Percentiles rank a stretch among this genome's conserved stretches.
Conservation (phyloP, 2,888 invertebrate species). For the Tetragonisca angustula region DNA sequence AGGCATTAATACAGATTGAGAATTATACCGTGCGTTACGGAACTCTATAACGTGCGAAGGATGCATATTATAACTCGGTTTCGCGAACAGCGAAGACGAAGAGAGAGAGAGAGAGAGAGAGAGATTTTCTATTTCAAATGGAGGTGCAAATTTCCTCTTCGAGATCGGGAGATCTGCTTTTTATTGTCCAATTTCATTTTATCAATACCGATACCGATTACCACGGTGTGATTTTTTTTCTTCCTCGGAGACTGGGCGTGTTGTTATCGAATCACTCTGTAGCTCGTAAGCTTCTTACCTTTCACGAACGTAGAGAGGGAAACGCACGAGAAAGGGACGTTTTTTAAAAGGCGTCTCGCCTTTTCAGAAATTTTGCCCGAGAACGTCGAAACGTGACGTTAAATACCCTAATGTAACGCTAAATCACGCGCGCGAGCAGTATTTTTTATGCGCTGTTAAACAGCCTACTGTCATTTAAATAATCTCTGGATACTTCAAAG, state of each 20-base stretch:
- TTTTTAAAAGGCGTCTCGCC: constrained; percentile 36
- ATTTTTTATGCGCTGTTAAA: constrained; percentile 21
- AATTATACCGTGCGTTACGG: constrained; percentile 22
- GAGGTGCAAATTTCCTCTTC: constrained; percentile 22
- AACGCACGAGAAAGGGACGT: not conserved
- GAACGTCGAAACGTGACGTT: constrained; percentile 54
- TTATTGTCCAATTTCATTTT: not conserved
- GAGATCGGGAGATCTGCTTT: not conserved
- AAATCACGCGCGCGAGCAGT: constrained; percentile 28
- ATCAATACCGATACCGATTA: not conserved
- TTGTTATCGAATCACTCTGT: not conserved
- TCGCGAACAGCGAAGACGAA: not conserved
- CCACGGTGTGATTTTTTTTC: too few species aligned
- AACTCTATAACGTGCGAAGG: not conserved
- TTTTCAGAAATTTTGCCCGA: constrained; percentile 35
- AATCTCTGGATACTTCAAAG: not conserved
- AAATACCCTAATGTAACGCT: constrained; percentile 14
- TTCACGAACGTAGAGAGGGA: not conserved
- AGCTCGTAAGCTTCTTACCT: not conserved
- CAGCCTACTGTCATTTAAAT: not conserved
- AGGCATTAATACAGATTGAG: constrained; percentile 22
- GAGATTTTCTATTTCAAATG: constrained; percentile 19
- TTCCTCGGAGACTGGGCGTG: too few species aligned
- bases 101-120: not conserved
- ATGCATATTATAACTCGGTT: constrained; percentile 25